Evolutionary conservation across 2,888 invertebrate genomes (phyloP).

Genomic region (Caenorhabditis virilis): DNA sequence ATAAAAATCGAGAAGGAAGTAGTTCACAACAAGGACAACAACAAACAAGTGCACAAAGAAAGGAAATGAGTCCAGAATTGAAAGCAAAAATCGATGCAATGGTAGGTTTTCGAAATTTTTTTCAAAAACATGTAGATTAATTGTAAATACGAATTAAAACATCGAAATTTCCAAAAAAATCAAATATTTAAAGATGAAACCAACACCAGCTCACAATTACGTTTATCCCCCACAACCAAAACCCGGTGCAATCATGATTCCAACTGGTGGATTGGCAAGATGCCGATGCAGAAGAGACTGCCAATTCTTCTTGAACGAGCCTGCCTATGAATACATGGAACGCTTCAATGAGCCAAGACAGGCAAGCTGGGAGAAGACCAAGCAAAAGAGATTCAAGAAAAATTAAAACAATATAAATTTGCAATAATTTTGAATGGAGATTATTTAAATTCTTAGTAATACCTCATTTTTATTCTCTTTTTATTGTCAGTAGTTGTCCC

Average conservation of each 20-base stretch:
- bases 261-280: conserved; percentile 29
- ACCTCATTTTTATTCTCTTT: no score
- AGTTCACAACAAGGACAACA: conserved; percentile 2
- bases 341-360: conserved; percentile 36
- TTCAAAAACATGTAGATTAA: neutral
- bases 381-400: conserved; percentile 37
- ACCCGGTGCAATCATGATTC: conserved; percentile 27
- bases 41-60: neutral
- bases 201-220: conserved; percentile 15
- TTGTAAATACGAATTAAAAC: neutral
- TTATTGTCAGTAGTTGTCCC: no score
- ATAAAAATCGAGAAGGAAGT: neutral
- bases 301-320: conserved; percentile 22
- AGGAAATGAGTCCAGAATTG: conserved; percentile 19
- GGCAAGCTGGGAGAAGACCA: conserved; percentile 33
- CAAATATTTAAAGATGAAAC: conserved; percentile 12
- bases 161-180: neutral
- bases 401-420: conserved; percentile 10
- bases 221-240: conserved; percentile 35
- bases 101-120: conserved; percentile 12
- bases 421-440: no score
- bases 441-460: no score
- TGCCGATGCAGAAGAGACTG: conserved; percentile 34
- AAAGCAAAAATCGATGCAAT: conserved; percentile 19
- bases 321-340: conserved; percentile 32